These are phyloP conservation scores for Tanaodytes sp. DNA, from an alignment of 2,888 invertebrate species.

Conservation along the genomic window DNA sequence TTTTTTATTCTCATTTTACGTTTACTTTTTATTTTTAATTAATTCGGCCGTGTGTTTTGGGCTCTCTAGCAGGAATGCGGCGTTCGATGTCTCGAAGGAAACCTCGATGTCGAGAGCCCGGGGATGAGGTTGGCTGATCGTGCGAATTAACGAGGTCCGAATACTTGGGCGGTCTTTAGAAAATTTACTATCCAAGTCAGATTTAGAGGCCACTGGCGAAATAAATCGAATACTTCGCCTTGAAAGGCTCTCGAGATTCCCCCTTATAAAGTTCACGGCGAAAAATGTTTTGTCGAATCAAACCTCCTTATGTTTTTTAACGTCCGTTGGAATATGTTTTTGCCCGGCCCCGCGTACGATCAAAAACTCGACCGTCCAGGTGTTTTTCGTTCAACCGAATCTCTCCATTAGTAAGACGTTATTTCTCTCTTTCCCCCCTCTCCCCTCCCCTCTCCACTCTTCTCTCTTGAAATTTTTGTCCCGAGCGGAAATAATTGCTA, in stretches of 20 bases:
- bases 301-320: constrained; percentile 42
- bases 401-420: constrained; percentile 35
- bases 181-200: constrained; percentile 57
- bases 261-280: constrained; percentile 45
- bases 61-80: constrained; percentile 55
- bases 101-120: constrained; percentile 58
- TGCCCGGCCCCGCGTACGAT: constrained; percentile 38
- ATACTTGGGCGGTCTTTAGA: constrained; percentile 62
- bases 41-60: constrained; percentile 50
- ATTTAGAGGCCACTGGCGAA: constrained; percentile 55
- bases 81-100: constrained; percentile 57
- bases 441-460: no score
- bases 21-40: constrained; percentile 54
- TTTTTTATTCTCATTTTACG: constrained; percentile 21
- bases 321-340: constrained; percentile 26
- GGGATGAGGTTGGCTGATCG: constrained; percentile 57
- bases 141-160: constrained; percentile 68
- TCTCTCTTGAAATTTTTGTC: constrained; percentile 16
- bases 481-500: constrained; percentile 22
- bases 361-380: constrained; percentile 29
- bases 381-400: constrained; percentile 23
- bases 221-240: constrained; percentile 53
- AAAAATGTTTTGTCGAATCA: constrained; percentile 52
- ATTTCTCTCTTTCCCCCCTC: no score
- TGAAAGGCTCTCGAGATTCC: constrained; percentile 46